Evolutionary conservation across 2,888 invertebrate species (phyloP).

Genomic region (Colostygia pectinataria): DNA sequence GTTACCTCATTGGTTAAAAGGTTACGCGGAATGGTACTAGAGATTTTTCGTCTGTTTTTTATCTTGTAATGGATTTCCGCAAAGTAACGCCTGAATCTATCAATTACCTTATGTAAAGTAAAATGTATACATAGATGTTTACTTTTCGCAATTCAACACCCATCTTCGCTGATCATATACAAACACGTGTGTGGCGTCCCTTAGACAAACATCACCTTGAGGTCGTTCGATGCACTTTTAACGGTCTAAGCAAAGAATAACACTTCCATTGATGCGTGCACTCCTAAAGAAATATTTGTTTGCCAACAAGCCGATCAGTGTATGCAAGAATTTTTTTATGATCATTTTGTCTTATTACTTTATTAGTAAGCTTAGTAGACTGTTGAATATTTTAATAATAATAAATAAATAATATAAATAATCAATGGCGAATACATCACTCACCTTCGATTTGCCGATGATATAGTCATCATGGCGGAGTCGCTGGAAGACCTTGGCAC

Average conservation of each 20-base stretch:
- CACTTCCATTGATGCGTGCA: constrained; percentile 44
- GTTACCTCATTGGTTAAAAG: no score
- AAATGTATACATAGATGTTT: constrained; percentile 8
- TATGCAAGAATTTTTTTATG: constrained; percentile 23
- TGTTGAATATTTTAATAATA: no score
- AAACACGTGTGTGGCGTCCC: constrained; percentile 58
- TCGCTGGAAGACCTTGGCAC: no score
- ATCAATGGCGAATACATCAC: no score
- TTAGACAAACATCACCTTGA: constrained; percentile 56
- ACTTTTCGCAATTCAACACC: constrained; percentile 25
- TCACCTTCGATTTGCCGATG: no score
- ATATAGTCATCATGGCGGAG: no score
- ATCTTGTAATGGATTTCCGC: no score
- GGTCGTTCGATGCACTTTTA: constrained; percentile 45
- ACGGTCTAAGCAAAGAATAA: constrained; percentile 53
- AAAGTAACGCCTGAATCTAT: no score
- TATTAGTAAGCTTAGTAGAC: no score
- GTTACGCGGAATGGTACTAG: no score
- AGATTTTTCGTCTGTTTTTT: no score
- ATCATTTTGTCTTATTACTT: constrained; percentile 2
- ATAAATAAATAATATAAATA: no score
- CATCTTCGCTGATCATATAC: constrained; percentile 51
- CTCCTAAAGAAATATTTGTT: constrained; percentile 41
- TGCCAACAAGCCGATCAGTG: constrained; percentile 29
- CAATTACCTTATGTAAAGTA: neutral